These are phyloP conservation scores for Cyprinella venusta DNA, from an alignment of 2,797 vertebrate species.

Conservation along the genomic window DNA sequence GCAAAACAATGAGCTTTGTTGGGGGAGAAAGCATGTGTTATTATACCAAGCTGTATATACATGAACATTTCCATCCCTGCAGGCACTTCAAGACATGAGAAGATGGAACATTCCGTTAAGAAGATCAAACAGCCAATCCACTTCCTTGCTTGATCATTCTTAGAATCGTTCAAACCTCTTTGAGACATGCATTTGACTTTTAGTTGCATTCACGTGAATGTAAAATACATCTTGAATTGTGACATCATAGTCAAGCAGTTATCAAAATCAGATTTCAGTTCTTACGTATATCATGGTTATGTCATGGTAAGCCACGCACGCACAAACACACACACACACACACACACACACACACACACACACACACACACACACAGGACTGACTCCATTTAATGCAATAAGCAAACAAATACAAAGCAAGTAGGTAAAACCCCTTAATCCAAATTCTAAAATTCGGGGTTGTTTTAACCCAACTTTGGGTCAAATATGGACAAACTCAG, in stretches of 20 bases:
- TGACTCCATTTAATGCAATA: background rate
- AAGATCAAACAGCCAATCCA: constrained; percentile 58
- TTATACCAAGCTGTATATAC: constrained; percentile 49
- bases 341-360: background rate
- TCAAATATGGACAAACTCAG: no score
- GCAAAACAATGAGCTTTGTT: constrained; percentile 26
- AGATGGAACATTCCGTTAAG: constrained; percentile 56
- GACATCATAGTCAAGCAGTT: constrained; percentile 14
- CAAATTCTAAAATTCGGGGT: no score
- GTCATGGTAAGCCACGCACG: constrained; percentile 19
- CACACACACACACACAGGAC: background rate
- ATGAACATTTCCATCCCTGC: constrained; percentile 62
- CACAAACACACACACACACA: background rate
- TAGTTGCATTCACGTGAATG: background rate
- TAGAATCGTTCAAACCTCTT: constrained; percentile 7
- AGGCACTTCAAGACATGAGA: constrained; percentile 53
- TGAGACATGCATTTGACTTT: background rate
- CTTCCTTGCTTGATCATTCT: constrained; percentile 10
- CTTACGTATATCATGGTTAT: constrained; percentile 14
- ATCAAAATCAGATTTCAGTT: constrained; percentile 13
- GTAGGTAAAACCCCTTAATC: background rate
- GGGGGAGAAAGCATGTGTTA: constrained; percentile 32
- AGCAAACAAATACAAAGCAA: background rate
- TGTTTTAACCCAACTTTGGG: no score
- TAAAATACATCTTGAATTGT: constrained; percentile 2